Conservation (phyloP, 2,888 invertebrate species). For the Odontocolon sp. region DNA sequence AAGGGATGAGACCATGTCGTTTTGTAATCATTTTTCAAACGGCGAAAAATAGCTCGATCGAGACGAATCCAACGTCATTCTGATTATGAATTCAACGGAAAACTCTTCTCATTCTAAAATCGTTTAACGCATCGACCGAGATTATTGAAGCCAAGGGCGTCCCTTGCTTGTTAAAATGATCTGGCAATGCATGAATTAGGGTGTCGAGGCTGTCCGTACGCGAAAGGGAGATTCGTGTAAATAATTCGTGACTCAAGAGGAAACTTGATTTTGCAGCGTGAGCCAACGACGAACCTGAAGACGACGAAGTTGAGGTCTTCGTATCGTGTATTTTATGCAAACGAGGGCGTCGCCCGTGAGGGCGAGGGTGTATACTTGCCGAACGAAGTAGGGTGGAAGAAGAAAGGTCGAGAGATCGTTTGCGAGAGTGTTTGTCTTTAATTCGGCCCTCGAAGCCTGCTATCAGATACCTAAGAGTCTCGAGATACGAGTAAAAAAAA, state of each 20-base stretch:
- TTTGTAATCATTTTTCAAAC: no score
- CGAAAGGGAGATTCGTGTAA: conserved; percentile 50
- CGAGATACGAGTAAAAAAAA: no score
- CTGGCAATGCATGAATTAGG: no score
- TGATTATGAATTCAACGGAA: neutral
- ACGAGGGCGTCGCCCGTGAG: conserved; percentile 58
- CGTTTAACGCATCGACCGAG: conserved; percentile 17
- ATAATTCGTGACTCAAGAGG: conserved; percentile 56
- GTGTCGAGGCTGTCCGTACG: no score
- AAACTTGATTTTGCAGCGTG: conserved; percentile 27
- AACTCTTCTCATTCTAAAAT: conserved; percentile 4
- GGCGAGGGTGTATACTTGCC: conserved; percentile 52
- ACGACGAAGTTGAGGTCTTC: conserved; percentile 36
- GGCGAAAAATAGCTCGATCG: no score
- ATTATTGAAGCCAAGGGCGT: neutral
- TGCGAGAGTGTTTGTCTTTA: conserved; percentile 41
- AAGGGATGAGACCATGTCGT: no score
- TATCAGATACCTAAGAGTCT: conserved; percentile 11
- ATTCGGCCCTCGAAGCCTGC: conserved; percentile 32
- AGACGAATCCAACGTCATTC: no score
- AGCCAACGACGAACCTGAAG: conserved; percentile 24
- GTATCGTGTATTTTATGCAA: conserved; percentile 67
- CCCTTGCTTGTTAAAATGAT: neutral
- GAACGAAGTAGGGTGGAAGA: neutral
- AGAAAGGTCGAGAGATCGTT: conserved; percentile 38